phyloP scores from a whole-genome alignment of 30 jellyfish, hydroid and myxozoan species.

The Phacellophora camtschatica region DNA sequence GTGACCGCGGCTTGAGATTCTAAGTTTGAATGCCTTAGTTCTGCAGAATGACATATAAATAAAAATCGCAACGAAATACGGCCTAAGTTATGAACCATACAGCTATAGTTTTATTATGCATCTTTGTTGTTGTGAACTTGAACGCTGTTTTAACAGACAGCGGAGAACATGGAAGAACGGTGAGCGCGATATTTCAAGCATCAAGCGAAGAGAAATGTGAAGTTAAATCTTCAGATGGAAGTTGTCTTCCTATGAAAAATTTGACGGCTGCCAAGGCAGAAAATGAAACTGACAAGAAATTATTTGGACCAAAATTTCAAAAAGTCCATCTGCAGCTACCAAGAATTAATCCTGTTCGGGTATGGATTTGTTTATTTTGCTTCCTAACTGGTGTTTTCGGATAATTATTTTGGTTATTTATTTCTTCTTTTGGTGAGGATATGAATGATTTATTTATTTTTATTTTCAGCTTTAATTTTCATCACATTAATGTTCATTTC shows the following conservation, averaged over 20 bases:
- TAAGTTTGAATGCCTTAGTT: not conserved
- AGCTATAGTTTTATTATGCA: too few relatives aligned
- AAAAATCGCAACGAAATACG: too few relatives aligned
- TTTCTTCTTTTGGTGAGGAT: too few relatives aligned
- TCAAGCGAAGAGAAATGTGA: not conserved
- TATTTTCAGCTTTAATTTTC: too few relatives aligned
- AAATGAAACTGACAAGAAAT: not conserved
- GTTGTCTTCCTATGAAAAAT: not conserved
- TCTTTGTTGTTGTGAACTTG: too few relatives aligned
- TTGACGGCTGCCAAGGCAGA: not conserved
- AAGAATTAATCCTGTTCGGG: conserved; percentile 53
- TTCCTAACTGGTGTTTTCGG: too few relatives aligned
- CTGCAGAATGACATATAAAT: too few relatives aligned
- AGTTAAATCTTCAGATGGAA: not conserved
- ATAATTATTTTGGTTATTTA: too few relatives aligned
- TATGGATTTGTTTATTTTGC: not conserved
- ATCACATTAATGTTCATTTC: not conserved
- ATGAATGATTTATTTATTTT: too few relatives aligned
- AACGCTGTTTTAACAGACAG: too few relatives aligned
- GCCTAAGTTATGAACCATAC: too few relatives aligned
- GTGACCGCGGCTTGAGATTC: conserved; percentile 47
- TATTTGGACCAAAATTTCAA: conserved; percentile 81
- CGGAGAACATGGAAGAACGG: not conserved
- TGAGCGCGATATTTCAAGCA: not conserved
- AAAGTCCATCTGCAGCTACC: conserved; percentile 78